A percentile compares a stretch with the other conserved stretches of the same genome.
phyloP scores from a whole-genome alignment of 1,140 invertebrate species.

The Capitella teleta region DNA sequence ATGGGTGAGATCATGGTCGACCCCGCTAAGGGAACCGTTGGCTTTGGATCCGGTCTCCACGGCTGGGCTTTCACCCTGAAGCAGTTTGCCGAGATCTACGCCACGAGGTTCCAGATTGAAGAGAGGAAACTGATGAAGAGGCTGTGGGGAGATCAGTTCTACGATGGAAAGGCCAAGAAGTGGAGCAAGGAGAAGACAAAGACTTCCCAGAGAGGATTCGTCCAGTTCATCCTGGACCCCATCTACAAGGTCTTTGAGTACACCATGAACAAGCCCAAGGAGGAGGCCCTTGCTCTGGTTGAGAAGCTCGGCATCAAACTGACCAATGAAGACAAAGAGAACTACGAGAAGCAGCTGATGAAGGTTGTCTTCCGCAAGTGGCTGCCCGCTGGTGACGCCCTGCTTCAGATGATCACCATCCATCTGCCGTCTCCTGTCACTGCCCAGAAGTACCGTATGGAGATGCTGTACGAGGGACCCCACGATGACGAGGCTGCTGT shows the following conservation, averaged over 20 bases:
- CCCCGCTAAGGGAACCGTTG: constrained; percentile 94
- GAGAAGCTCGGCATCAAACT: constrained; percentile 83
- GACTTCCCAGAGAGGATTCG: constrained; percentile 89
- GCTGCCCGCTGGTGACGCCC: constrained; percentile 96
- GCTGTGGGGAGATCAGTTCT: constrained; percentile 94
- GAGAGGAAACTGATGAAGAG: constrained; percentile 90
- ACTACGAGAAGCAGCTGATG: constrained; percentile 49
- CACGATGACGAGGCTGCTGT: constrained; percentile 91
- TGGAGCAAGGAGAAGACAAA: constrained; percentile 84
- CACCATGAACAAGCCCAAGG: constrained; percentile 98
- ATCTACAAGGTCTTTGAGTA: constrained; percentile 97
- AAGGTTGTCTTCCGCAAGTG: constrained; percentile 89
- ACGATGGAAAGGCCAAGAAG: constrained; percentile 76
- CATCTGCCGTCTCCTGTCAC: constrained; percentile 97
- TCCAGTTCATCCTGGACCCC: constrained; percentile 95
- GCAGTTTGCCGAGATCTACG: constrained; percentile 98
- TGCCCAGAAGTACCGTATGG: constrained; percentile 98
- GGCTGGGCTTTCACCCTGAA: constrained; percentile 99
- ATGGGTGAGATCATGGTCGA: constrained; percentile 81
- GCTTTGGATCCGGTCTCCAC: constrained; percentile 96
- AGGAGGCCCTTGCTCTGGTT: constrained; percentile 65
- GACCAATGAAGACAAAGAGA: constrained; percentile 88
- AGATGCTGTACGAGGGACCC: constrained; percentile 84
- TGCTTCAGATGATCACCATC: constrained; percentile 99
- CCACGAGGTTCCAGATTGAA: constrained; percentile 96